Base-by-base conservation (phyloP, 2,113 vertebrate genomes). In the Epinephelus fuscoguttatus region DNA sequence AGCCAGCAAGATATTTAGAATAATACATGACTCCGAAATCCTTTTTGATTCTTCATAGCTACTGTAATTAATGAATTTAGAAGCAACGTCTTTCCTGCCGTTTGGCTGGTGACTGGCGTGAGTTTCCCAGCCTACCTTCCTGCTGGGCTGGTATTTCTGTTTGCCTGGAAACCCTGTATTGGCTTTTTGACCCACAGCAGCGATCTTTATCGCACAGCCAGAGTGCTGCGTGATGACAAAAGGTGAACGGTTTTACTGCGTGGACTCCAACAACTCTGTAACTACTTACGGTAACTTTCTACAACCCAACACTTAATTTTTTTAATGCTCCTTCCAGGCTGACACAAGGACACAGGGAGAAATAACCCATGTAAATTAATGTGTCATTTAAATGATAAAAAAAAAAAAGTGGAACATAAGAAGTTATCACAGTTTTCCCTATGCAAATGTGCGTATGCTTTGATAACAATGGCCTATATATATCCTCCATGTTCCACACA, bases 111-210 rank as follows among this genome's bases (percentile, higher is more conserved):
- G 73, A 71, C 70, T 60, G 59, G 49, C 74, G 71, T 78, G 52
- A 60, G 52, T 78, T 87, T 88, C 77, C 74, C 85, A 73, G 88
- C 80, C 21, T 42, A 57, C 53, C 68, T 71, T 80, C 81, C 81
- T 61, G 80, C 85, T 80, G 81, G 77, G 70, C 60, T 79, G 79
- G 74, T 84, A 77, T 88, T 86, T 86, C 53, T 75, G 49, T 83
- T 76, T 80, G 82, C 80, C 78, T 83, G 73, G 50, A 82, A 75
- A 78, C 71, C 6, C 17, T 15, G 40, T 75, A 61, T 89, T 33
- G 45, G 78, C 61, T 62, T 74, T 83, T 82, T 78, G 71, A 85
- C 64, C 63, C 68, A 80, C 68, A 77, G 62, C 75, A 78, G 59
- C 13, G 72, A 79, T 81, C 78, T 75, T 82, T 89, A 85, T 88